Conservation (phyloP, 92 coral and sea anemone species). For the Galaxea fascicularis region DNA sequence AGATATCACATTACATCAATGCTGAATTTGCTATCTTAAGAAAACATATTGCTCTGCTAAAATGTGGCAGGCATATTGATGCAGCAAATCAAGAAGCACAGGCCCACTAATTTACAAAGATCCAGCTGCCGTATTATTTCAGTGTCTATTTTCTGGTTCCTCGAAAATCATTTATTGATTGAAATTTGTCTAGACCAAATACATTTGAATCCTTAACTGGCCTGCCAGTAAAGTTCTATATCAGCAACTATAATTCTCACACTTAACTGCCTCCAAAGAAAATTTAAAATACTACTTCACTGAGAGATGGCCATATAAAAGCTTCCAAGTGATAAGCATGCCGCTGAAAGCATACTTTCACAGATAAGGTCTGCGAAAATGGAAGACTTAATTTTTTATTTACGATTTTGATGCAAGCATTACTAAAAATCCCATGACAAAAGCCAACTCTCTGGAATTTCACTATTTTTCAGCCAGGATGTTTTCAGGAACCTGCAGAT, state of each 20-base stretch:
- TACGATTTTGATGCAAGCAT: not conserved
- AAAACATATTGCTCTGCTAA: conserved; percentile 31
- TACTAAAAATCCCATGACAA: not conserved
- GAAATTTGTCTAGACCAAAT: conserved; percentile 44
- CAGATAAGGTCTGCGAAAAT: not conserved
- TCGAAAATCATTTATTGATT: conserved; percentile 41
- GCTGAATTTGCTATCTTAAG: conserved; percentile 7
- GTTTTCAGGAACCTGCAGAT: not conserved
- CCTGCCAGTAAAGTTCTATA: conserved; percentile 1
- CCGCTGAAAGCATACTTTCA: not conserved
- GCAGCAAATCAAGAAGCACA: conserved; percentile 12
- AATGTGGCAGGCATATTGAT: conserved; percentile 34
- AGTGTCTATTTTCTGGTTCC: conserved; percentile 30
- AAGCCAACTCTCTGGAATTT: not conserved
- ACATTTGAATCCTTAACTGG: not conserved
- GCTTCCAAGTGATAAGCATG: not conserved
- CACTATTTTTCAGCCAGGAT: not conserved
- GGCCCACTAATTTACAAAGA: conserved; percentile 32
- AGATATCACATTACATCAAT: conserved; percentile 26
- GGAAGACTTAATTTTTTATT: not conserved
- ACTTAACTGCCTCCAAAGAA: not conserved
- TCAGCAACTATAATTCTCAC: not conserved
- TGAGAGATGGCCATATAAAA: not conserved
- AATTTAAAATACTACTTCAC: not conserved
- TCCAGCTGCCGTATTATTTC: conserved; percentile 25